phyloP scores from a whole-genome alignment of 2,113 vertebrate species.

The Amazona guildingii region DNA sequence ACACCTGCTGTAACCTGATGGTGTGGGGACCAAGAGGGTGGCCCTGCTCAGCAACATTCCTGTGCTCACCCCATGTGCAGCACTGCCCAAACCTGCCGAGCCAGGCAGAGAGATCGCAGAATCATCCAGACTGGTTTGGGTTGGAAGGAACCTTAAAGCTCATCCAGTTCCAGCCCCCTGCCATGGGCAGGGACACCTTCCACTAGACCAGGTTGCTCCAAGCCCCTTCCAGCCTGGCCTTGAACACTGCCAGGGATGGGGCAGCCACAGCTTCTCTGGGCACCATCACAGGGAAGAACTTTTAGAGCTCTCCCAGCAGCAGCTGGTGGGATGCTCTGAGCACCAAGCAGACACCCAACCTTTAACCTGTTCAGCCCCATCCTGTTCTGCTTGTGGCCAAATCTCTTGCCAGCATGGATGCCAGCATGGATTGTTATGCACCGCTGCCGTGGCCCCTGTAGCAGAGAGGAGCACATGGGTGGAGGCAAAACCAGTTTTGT shows the following conservation, averaged over 20 bases:
- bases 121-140: neutral
- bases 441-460: rapidly evolving
- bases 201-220: neutral
- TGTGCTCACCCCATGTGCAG: neutral
- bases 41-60: neutral
- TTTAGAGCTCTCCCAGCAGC: neutral
- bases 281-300: neutral
- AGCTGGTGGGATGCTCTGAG: neutral
- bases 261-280: neutral
- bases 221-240: neutral
- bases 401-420: neutral
- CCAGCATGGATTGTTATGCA: rapidly evolving
- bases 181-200: neutral
- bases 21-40: neutral
- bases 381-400: neutral
- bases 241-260: neutral
- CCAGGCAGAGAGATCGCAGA: neutral
- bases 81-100: neutral
- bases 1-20: neutral
- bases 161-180: neutral
- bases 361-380: neutral
- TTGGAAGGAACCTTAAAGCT: neutral
- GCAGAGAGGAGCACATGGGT: neutral
- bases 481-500: neutral
- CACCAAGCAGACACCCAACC: neutral